Base-by-base conservation (phyloP, 2,888 invertebrate species). In the Drosophila monieri region DNA sequence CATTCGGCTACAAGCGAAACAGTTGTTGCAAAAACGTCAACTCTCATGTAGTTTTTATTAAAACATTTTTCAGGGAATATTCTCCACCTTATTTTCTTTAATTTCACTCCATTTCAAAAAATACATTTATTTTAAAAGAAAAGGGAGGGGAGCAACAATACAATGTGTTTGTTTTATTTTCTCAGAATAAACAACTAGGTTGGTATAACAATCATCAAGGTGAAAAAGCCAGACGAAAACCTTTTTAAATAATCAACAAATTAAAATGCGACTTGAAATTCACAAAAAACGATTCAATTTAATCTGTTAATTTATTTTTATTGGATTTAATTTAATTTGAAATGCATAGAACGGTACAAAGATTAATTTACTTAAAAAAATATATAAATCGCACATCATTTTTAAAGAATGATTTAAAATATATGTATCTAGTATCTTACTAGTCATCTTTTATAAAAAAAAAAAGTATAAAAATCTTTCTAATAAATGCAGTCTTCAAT, bases 201-300 rank as follows among this genome's bases (percentile, higher is more conserved):
- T 41, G 1, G 12, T 9, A 30, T 32, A 43, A 30, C 30, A 30
- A 43, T 32, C 14, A 10, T 9, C 8, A 18, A 56, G 44, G 32
- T 30, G 30, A 6, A 32, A 44, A 49, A 9, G n/a, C 21, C 18
- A 37, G 25, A n/a, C n/a, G 27, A 44, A 18, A 25, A 3, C 8
- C 48, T 2, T 18, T n/a, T 14, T 2, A 32, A 27, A 64, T 35
- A 51, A 30, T 12, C 46, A 62, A 60, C 12, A 41, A 64, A 30
- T 54, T 66, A 66, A 65, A 55, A 25, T 37, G 37, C 27, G 25
- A 39, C 3, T 12, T 30, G 30, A 46, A 68, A 39, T 66, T 9
- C 44, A 39, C n/a, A 18, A 27, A 43, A 55, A 55, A 37, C 35
- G 41, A 39, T 65, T 54, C 18, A 2, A 2, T 47, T 64, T 65